Percentiles rank a stretch among this genome's conserved stretches.
Evolutionary conservation across 2,797 vertebrate genomes (phyloP).

Genomic region (Tamandua tetradactyla): DNA sequence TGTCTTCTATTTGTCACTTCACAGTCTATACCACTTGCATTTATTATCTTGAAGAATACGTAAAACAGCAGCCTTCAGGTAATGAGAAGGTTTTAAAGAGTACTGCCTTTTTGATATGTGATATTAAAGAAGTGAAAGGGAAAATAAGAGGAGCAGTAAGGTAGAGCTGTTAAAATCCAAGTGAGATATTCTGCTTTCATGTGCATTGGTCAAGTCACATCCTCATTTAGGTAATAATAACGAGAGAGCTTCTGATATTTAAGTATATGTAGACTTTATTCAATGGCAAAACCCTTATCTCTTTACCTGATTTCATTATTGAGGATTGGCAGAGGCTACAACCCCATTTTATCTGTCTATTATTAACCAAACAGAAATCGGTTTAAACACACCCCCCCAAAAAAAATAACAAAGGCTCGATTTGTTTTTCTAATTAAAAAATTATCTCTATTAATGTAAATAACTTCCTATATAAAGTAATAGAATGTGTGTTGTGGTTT

Average conservation of each 20-base stretch:
- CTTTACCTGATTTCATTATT: background rate
- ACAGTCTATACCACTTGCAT: background rate
- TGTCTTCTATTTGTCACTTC: conserved; percentile 6
- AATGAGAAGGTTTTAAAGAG: conserved; percentile 23
- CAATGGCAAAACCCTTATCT: background rate
- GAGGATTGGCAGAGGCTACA: background rate
- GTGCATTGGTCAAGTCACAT: background rate
- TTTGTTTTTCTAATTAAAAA: conserved; percentile 55
- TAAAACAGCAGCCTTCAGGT: background rate
- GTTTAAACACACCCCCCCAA: background rate
- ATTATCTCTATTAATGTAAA: background rate
- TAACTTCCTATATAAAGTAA: conserved; percentile 24
- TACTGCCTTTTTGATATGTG: background rate
- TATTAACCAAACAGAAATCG: conserved; percentile 29
- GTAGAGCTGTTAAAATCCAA: background rate
- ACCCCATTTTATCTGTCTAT: background rate
- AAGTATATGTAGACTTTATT: background rate
- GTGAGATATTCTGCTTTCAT: background rate
- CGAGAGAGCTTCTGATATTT: background rate
- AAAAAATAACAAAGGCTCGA: background rate
- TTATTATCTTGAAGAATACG: background rate
- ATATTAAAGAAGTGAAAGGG: background rate
- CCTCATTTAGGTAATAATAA: background rate
- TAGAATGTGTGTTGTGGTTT: background rate
- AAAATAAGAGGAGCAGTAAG: background rate